These are phyloP conservation scores for Elymnias hypermnestra DNA, from an alignment of 1,140 invertebrate species.

Conservation along the genomic window DNA sequence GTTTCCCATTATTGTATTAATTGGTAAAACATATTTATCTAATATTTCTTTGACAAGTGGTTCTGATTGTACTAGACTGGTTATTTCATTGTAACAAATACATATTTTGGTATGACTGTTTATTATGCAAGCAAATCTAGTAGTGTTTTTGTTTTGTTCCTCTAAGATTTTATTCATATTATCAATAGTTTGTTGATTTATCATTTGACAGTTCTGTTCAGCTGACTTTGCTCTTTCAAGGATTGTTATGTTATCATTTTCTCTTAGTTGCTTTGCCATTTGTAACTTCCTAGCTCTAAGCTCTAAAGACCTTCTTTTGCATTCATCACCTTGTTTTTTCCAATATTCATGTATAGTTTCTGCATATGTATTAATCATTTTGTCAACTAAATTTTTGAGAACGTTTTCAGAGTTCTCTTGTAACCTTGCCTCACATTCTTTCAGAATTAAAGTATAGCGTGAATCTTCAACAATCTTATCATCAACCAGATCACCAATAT, in stretches of 20 bases:
- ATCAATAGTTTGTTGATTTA: constrained; percentile 57
- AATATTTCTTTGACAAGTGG: constrained; percentile 36
- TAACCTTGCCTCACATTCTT: constrained; percentile 52
- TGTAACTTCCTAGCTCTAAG: constrained; percentile 51
- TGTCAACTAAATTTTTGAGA: constrained; percentile 53
- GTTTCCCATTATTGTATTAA: constrained; percentile 49
- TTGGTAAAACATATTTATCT: constrained; percentile 45
- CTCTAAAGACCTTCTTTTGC: constrained; percentile 47
- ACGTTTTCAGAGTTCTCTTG: constrained; percentile 44
- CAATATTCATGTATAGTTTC: constrained; percentile 53
- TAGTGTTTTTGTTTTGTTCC: constrained; percentile 63
- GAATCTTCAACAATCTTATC: constrained; percentile 55
- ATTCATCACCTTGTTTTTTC: constrained; percentile 60
- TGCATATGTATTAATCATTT: constrained; percentile 50
- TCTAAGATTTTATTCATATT: constrained; percentile 68
- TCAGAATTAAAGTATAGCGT: constrained; percentile 53
- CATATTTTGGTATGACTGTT: constrained; percentile 59
- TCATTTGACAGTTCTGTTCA: constrained; percentile 51
- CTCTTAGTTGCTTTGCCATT: constrained; percentile 55
- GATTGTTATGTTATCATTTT: constrained; percentile 59
- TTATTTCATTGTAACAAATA: constrained; percentile 61
- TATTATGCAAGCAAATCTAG: constrained; percentile 54
- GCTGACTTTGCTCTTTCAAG: constrained; percentile 56
- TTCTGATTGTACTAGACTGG: constrained; percentile 41
- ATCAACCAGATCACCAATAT: constrained; percentile 37